Percentiles rank a stretch among this genome's conserved stretches.
phyloP scores from a whole-genome alignment of 2,888 invertebrate species.

The Smittia sp. region DNA sequence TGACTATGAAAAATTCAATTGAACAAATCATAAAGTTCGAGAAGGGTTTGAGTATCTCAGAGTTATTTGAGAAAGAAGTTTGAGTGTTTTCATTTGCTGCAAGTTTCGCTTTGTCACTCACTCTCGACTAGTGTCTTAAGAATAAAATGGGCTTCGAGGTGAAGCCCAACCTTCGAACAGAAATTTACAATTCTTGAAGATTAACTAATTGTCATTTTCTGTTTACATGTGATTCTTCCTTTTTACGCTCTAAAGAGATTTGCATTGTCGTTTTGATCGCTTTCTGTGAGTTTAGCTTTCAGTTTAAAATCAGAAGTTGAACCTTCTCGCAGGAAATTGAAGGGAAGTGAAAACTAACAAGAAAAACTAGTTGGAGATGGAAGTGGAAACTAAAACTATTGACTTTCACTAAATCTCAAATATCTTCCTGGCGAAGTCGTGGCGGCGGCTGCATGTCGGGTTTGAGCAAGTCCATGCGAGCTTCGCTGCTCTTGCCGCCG shows the following conservation, averaged over 20 bases:
- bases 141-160: no score
- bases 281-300: neutral
- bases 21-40: no score
- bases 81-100: no score
- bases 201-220: conserved; percentile 24
- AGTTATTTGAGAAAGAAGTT: no score
- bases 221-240: neutral
- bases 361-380: neutral
- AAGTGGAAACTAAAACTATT: neutral
- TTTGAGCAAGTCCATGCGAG: conserved; percentile 46
- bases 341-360: neutral
- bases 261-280: neutral
- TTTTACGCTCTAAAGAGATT: conserved; percentile 11
- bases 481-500: conserved; percentile 43
- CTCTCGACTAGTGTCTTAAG: no score
- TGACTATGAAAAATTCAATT: no score
- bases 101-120: no score
- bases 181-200: conserved; percentile 5
- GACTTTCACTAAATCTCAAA: conserved; percentile 44
- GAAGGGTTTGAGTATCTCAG: no score
- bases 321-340: neutral
- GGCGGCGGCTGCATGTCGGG: conserved; percentile 45
- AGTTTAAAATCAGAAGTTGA: neutral
- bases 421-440: conserved; percentile 42
- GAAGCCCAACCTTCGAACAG: no score